phyloP scores from a whole-genome alignment of 2,113 vertebrate species.

The Taurulus bubalis region DNA sequence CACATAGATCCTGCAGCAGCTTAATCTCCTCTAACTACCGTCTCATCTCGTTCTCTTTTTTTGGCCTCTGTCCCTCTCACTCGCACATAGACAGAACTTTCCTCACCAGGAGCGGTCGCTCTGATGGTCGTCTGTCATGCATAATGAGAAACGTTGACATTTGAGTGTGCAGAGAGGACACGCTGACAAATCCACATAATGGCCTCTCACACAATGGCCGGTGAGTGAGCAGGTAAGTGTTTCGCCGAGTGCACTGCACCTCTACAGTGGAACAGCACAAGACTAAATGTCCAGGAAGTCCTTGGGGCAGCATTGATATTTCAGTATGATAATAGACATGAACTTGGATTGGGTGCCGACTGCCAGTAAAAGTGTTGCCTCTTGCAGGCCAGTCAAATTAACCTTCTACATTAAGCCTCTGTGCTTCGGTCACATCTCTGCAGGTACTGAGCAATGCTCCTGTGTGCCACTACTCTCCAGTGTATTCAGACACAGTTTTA shows the following conservation, averaged over 20 bases:
- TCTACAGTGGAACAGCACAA: conserved; percentile 23
- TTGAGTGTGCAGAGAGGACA: conserved; percentile 65
- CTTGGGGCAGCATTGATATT: conserved; percentile 70
- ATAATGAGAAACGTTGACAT: conserved; percentile 77
- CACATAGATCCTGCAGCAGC: background rate
- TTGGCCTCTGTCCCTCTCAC: background rate
- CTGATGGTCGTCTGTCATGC: conserved; percentile 62
- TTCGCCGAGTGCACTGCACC: conserved; percentile 12
- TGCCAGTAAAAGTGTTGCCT: conserved; percentile 55
- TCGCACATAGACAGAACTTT: conserved; percentile 16
- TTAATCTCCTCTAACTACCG: conserved; percentile 37
- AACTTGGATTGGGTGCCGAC: conserved; percentile 34
- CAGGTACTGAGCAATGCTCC: conserved; percentile 43
- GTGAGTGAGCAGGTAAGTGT: conserved; percentile 59
- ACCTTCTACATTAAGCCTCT: conserved; percentile 59
- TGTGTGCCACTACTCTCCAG: conserved; percentile 23
- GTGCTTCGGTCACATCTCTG: conserved; percentile 58
- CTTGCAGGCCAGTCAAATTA: conserved; percentile 65
- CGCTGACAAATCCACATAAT: conserved; percentile 67
- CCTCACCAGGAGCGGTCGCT: conserved; percentile 48
- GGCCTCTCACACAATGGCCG: conserved; percentile 50
- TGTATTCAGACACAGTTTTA: conserved; percentile 51
- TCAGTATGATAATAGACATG: conserved; percentile 68
- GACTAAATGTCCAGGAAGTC: conserved; percentile 67
- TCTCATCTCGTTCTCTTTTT: background rate